phyloP scores from a whole-genome alignment of 30 jellyfish, hydroid and myxozoan genomes.

The Phacellophora camtschatica region DNA sequence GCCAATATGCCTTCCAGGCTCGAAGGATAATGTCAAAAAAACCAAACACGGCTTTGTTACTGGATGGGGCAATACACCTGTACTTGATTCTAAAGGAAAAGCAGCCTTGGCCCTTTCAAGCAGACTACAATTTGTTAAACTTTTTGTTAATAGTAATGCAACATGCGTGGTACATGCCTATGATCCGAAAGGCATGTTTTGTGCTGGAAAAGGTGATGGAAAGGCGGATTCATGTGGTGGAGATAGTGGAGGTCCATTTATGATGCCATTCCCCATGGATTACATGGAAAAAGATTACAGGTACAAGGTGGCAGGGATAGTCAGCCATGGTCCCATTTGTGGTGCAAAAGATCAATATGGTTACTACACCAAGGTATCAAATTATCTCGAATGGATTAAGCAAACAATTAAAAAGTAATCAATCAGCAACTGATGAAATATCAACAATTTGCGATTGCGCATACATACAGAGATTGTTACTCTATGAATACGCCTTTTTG shows the following conservation, averaged over 20 bases:
- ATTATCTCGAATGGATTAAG: slow-evolving; percentile 53
- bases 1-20: slow-evolving; percentile 58
- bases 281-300: not conserved
- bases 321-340: slow-evolving; percentile 49
- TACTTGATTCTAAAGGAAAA: not conserved
- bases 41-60: slow-evolving; percentile 23
- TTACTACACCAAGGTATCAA: slow-evolving; percentile 52
- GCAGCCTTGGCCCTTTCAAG: not conserved
- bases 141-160: slow-evolving; percentile 18
- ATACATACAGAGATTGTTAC: too few relatives aligned
- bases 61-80: slow-evolving; percentile 66
- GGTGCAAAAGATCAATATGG: slow-evolving; percentile 13
- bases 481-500: too few relatives aligned
- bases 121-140: not conserved
- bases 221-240: slow-evolving; percentile 61
- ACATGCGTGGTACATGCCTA: slow-evolving; percentile 11
- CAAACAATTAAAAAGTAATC: too few relatives aligned
- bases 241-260: slow-evolving; percentile 82
- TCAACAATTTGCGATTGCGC: too few relatives aligned
- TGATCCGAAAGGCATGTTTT: not conserved
- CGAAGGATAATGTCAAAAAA: not conserved
- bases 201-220: slow-evolving; percentile 34
- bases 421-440: too few relatives aligned
- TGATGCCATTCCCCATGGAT: slow-evolving; percentile 6
- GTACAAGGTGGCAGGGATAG: slow-evolving; percentile 47